Evolutionary conservation across 2,888 invertebrate species (phyloP).

Genomic region (Steinernema scapterisci): DNA sequence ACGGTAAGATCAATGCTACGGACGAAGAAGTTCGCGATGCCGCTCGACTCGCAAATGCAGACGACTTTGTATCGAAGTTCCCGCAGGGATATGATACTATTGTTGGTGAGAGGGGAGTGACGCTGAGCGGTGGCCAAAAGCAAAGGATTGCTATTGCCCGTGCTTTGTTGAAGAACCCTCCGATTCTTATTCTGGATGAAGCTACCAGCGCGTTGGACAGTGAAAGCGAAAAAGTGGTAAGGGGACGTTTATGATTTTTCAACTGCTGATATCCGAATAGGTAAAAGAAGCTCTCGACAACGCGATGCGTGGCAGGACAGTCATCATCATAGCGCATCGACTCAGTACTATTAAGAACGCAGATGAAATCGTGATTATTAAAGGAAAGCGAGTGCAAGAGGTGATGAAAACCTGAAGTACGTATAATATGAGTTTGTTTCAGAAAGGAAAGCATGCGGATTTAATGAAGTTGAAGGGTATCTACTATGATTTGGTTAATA

Average conservation of each 20-base stretch:
- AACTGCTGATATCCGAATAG: constrained; percentile 10
- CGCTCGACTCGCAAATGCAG: constrained; percentile 85
- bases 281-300: constrained; percentile 78
- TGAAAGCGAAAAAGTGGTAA: constrained; percentile 56
- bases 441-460: constrained; percentile 76
- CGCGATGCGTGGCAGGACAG: constrained; percentile 82
- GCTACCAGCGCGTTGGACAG: constrained; percentile 84
- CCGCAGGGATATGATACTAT: constrained; percentile 75
- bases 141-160: constrained; percentile 87
- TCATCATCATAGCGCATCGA: constrained; percentile 91
- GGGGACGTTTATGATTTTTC: neutral
- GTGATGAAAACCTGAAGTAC: neutral
- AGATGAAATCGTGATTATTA: constrained; percentile 86
- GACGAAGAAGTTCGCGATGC: constrained; percentile 76
- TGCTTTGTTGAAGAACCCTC: constrained; percentile 87
- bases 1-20: constrained; percentile 75
- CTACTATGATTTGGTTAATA: constrained; percentile 78
- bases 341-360: constrained; percentile 88
- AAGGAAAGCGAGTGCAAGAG: constrained; percentile 82
- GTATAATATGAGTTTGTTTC: constrained; percentile 34
- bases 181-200: constrained; percentile 82
- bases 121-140: constrained; percentile 81
- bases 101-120: constrained; percentile 50
- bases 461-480: constrained; percentile 80
- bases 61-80: constrained; percentile 83